phyloP scores from a whole-genome alignment of 30 jellyfish, hydroid and myxozoan genomes.

The Catostylus mosaicus region DNA sequence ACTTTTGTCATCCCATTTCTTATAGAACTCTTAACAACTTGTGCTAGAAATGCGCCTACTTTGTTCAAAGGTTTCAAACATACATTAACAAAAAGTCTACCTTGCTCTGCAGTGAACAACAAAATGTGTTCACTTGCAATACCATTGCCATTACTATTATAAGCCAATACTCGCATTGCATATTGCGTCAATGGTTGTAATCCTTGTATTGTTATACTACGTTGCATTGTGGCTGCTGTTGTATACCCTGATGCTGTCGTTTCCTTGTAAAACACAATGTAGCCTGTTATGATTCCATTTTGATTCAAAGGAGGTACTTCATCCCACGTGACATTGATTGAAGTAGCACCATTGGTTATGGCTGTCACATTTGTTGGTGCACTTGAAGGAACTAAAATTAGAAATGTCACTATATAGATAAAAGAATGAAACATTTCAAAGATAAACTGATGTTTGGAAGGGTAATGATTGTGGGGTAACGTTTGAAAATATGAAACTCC shows the following conservation, averaged over 20 bases:
- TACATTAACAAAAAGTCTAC: no score
- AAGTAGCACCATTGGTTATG: slow-evolving; percentile 25
- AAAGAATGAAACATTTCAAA: no score
- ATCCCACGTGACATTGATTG: slow-evolving; percentile 66
- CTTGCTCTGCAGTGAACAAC: slow-evolving; percentile 42
- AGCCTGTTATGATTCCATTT: slow-evolving; percentile 73
- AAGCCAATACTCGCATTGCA: slow-evolving; percentile 72
- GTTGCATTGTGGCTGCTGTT: slow-evolving; percentile 22
- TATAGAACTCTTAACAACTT: no score
- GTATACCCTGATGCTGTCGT: slow-evolving; percentile 30
- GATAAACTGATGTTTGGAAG: no score
- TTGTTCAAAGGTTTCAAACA: no score
- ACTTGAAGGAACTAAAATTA: slow-evolving; percentile 74
- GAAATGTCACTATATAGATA: no score
- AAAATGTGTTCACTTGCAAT: slow-evolving; percentile 53
- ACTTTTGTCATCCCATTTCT: no score
- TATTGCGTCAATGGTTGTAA: slow-evolving; percentile 55
- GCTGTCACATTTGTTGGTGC: slow-evolving; percentile 80
- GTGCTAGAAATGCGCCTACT: no score
- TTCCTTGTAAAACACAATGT: slow-evolving; percentile 67
- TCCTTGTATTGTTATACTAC: slow-evolving; percentile 20
- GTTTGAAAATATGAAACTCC: no score
- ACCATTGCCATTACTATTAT: slow-evolving; percentile 73
- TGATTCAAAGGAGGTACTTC: slow-evolving; percentile 37
- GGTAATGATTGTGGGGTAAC: no score